Base-by-base conservation (phyloP, 2,113 vertebrate genomes). In the Sander lucioperca region DNA sequence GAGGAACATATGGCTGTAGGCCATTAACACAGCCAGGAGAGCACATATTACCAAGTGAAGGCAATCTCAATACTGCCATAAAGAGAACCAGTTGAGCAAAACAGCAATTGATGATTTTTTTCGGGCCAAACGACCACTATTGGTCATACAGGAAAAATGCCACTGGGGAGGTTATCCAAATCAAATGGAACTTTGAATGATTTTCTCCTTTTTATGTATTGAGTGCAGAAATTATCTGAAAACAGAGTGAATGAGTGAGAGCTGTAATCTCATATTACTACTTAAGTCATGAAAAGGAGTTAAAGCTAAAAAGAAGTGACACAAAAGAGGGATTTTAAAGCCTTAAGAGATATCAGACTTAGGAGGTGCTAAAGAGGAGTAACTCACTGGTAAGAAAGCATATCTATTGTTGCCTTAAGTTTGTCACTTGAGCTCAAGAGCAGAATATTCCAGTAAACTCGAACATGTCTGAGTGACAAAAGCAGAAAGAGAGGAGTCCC, bases 1-100 rank as follows among this genome's bases (percentile, higher is more conserved):
- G 54, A 90, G 75, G 85, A 93, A 89, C 90, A 92, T 89, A 94
- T 87, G 93, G 90, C 86, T 77, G 67, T 59, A 73, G 88, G 88
- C 89, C 88, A 90, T 91, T 86, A 86, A 69, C 85, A 68, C 83
- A 89, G 86, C 81, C 78, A 85, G 85, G 73, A 88, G 79, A 74
- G 84, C 77, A 68, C 86, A 79, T 82, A 85, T 90, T 86, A 92
- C 80, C 82, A 88, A 90, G 87, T 72, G 45, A 80, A 74, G 79
- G 74, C 88, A 57, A 59, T 64, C 69, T 77, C 72, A 89, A 90
- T 72, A 66, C 73, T 13, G 67, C 84, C 36, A 43, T 79, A 75
- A 78, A 91, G 77, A 70, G 84, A 91, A 4, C 23, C 82, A 77
- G 69, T 56, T 83, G 39, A 88, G 82, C 83, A 90, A 88, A 91